Percentiles rank a stretch among this genome's conserved stretches.
phyloP scores from a whole-genome alignment of 2,113 vertebrate species.

The Nanger granti region DNA sequence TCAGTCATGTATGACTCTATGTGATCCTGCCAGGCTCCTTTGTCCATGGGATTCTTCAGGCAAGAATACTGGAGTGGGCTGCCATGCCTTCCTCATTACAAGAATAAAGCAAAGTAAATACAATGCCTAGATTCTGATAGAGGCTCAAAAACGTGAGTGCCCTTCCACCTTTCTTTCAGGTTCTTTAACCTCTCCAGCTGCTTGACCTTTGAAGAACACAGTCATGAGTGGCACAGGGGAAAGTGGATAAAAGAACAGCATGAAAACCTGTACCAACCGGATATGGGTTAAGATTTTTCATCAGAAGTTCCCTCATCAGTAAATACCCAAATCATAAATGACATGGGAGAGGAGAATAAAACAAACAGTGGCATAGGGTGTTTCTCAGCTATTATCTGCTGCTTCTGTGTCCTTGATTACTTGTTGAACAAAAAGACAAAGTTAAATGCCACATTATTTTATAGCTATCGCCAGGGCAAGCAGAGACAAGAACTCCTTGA shows the following conservation, averaged over 20 bases:
- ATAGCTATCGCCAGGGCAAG: background rate
- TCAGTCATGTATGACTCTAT: background rate
- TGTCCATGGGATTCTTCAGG: background rate
- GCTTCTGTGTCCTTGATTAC: background rate
- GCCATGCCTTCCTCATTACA: background rate
- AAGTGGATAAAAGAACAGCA: background rate
- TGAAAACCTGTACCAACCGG: background rate
- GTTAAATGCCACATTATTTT: background rate
- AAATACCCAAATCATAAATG: background rate
- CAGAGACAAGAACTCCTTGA: background rate
- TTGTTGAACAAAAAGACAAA: background rate
- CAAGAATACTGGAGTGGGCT: background rate
- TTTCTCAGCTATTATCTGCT: background rate
- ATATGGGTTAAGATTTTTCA: background rate
- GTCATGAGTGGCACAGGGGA: background rate
- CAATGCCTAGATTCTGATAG: background rate
- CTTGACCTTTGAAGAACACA: background rate
- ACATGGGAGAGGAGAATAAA: background rate
- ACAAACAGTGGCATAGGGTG: too few species aligned
- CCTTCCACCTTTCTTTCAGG: background rate
- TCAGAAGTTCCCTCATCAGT: background rate
- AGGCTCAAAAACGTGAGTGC: background rate
- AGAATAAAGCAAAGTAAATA: conserved; percentile 23
- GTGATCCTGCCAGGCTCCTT: background rate
- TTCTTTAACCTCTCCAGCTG: background rate